phyloP scores from a whole-genome alignment of 2,888 invertebrate species.

The Blastobasis lacticolella region DNA sequence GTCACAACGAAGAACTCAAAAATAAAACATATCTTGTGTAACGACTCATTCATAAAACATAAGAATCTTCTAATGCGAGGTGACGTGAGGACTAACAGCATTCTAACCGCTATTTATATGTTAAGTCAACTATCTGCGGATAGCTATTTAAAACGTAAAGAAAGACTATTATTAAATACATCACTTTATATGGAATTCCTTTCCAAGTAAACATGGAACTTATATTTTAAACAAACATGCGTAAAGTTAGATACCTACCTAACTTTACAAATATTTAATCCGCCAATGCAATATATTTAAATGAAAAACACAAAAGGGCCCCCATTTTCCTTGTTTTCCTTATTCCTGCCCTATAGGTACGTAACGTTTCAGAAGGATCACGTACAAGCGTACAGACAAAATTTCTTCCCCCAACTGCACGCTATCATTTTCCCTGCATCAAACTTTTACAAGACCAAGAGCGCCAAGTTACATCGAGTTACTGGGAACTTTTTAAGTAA shows the following conservation, averaged over 20 bases:
- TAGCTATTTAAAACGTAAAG: too few species aligned
- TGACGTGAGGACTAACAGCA: slow-evolving; percentile 1
- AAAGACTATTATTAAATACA: too few species aligned
- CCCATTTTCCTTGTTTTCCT: too few species aligned
- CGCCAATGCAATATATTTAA: too few species aligned
- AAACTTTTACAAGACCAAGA: slow-evolving; percentile 22
- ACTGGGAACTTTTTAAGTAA: slow-evolving; percentile 22
- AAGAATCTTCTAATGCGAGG: slow-evolving; percentile 6
- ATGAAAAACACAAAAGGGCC: too few species aligned
- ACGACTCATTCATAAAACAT: slow-evolving; percentile 23
- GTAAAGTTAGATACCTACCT: too few species aligned
- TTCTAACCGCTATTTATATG: slow-evolving; percentile 5
- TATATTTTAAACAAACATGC: too few species aligned
- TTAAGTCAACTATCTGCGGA: neutral
- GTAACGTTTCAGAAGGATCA: neutral
- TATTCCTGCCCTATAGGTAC: too few species aligned
- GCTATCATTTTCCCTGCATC: slow-evolving; percentile 20
- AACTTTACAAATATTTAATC: too few species aligned
- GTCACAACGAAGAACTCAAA: neutral
- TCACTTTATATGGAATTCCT: too few species aligned
- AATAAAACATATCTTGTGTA: slow-evolving; percentile 1
- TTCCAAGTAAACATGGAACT: too few species aligned
- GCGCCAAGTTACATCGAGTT: slow-evolving; percentile 17
- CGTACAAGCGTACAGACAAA: slow-evolving; percentile 10
- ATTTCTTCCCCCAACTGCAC: slow-evolving; percentile 13